A percentile compares a stretch with the other conserved stretches of the same genome.
Evolutionary conservation across 2,797 vertebrate species (phyloP).

Genomic region (Cichlasoma orientale): DNA sequence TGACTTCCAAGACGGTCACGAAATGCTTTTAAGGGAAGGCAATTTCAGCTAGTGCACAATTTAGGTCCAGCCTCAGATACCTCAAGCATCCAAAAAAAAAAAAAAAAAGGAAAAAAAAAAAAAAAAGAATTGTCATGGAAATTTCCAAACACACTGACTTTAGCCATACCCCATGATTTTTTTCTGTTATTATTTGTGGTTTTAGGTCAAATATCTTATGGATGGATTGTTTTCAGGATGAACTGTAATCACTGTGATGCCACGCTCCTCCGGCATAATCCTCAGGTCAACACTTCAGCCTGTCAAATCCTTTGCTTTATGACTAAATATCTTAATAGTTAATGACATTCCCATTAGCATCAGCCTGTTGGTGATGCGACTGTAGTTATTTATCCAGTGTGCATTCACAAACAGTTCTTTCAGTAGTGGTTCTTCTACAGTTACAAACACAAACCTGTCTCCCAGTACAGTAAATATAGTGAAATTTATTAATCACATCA

Average conservation of each 20-base stretch:
- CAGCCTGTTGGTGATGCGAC: background rate
- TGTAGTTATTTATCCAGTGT: conserved; percentile 1
- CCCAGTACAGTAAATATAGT: background rate
- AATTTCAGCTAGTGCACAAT: background rate
- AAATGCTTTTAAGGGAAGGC: background rate
- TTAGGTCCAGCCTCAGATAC: background rate
- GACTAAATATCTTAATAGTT: background rate
- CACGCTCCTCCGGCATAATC: background rate
- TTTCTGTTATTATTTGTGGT: background rate
- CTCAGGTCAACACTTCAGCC: conserved; percentile 4
- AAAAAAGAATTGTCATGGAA: background rate
- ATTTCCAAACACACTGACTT: background rate
- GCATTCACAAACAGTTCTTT: background rate
- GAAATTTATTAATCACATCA: background rate
- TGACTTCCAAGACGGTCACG: background rate
- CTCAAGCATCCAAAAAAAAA: background rate
- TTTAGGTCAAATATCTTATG: background rate
- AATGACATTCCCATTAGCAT: background rate
- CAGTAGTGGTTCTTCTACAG: background rate
- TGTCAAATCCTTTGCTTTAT: conserved; percentile 1
- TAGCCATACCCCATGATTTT: background rate
- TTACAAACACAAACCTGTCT: background rate
- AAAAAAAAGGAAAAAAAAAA: background rate
- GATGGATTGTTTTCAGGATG: background rate
- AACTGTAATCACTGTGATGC: background rate